Base-by-base conservation (phyloP, 2,888 invertebrate genomes). In the Cristatella mucedo region DNA sequence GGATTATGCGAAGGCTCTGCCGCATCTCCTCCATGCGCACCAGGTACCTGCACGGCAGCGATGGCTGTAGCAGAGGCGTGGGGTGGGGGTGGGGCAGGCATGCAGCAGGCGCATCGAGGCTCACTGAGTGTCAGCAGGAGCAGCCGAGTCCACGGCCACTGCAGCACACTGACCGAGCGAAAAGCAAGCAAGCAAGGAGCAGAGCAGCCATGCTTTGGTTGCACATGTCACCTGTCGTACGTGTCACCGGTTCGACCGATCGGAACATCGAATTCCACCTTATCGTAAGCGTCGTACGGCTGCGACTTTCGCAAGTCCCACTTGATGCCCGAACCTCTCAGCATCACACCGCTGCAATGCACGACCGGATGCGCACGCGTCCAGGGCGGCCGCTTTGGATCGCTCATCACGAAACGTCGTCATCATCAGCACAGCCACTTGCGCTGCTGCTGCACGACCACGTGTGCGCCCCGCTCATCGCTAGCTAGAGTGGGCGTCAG, bases 281-380 rank as follows among this genome's bases (percentile, higher is more conserved):
- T 70, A 56, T 86, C 74, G 62, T 99, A 97, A 0, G 84, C 91
- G 66, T 97, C 97, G 65, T 97, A 99, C 0, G 97, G 97, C 64
- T 87, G 83, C 11, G 79, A 70, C 68, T 95, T 93, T 39, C 97
- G 75, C 33, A 97, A 69, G 66, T 99, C 97, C 93, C 97, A 99
- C 66, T 93, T 91, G 53, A 97, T 89, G 13, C 97, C 97, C 0
- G 93, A 93, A 0, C 95, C 95, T 40, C 97, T 74, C 21, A 97
- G 69, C 95, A 99, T 95, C 2, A 95, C 93, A 3, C 97, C 97
- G 61, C 91, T 91, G 66, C 52, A 65, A 60, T n/a, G 5, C 11
- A 33, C 26, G 9, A n/a, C 26, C n/a, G n/a, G n/a, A n/a, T n/a
- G n/a, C n/a, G n/a, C n/a, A n/a, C n/a, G n/a, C n/a, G n/a, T n/a